phyloP scores from a whole-genome alignment of 2,113 vertebrate species.

The Beaufortia kweichowensis region DNA sequence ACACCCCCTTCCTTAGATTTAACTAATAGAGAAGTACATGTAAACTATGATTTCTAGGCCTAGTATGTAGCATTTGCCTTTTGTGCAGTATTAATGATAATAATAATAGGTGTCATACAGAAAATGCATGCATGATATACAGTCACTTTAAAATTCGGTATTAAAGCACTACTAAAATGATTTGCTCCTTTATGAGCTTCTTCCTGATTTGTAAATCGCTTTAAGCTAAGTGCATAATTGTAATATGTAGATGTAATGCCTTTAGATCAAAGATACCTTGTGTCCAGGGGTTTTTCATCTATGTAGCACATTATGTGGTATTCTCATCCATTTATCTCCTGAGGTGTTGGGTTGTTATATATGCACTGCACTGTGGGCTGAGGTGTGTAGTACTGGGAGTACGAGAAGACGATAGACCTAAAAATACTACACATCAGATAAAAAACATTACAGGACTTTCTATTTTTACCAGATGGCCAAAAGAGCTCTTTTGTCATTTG shows the following conservation, averaged over 20 bases:
- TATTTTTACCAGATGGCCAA: not conserved
- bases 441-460: not conserved
- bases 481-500: too few species aligned
- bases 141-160: too few species aligned
- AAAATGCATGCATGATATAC: too few species aligned
- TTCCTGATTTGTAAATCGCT: too few species aligned
- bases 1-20: not conserved
- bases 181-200: too few species aligned
- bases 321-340: conserved; percentile 31
- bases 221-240: too few species aligned
- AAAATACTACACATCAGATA: conserved; percentile 63
- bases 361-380: conserved; percentile 26
- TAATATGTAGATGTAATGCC: not conserved
- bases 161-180: too few species aligned
- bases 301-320: not conserved
- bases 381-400: conserved; percentile 36
- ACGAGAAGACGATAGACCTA: conserved; percentile 55
- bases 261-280: conserved; percentile 35
- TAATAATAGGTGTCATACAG: too few species aligned
- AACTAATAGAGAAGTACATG: not conserved
- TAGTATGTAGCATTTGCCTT: too few species aligned
- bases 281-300: not conserved
- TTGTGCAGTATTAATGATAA: too few species aligned
- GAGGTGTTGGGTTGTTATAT: conserved; percentile 37
- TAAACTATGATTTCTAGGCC: too few species aligned